These are phyloP conservation scores for Pelobates fuscus DNA, from an alignment of 2,113 vertebrate genomes.

Conservation along the genomic window DNA sequence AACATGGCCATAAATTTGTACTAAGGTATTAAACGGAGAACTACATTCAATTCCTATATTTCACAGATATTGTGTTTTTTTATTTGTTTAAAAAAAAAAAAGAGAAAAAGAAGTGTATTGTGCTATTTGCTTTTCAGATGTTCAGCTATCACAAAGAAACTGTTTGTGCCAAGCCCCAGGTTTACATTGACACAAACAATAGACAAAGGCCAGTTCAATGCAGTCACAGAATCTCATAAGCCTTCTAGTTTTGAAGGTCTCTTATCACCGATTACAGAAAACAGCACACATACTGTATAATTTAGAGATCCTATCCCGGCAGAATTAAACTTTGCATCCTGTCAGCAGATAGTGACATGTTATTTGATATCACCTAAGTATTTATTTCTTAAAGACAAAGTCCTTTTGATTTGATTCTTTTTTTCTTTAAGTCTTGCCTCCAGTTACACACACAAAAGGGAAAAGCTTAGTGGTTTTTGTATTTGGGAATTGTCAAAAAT, in stretches of 20 bases:
- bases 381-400: conserved; percentile 22
- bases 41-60: conserved; percentile 8
- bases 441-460: conserved; percentile 9
- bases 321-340: conserved; percentile 30
- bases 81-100: neutral
- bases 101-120: neutral
- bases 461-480: conserved; percentile 12
- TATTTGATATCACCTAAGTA: conserved; percentile 33
- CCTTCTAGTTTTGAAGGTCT: conserved; percentile 41
- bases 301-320: conserved; percentile 47
- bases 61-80: conserved; percentile 9
- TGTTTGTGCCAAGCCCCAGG: conserved; percentile 56
- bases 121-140: conserved; percentile 18
- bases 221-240: conserved; percentile 47
- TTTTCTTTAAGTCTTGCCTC: conserved; percentile 25
- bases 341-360: conserved; percentile 44
- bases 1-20: conserved; percentile 21
- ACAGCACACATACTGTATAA: conserved; percentile 47
- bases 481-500: neutral
- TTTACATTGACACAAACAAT: conserved; percentile 48
- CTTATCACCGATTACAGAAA: conserved; percentile 44
- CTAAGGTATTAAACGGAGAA: conserved; percentile 15
- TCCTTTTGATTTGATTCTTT: conserved; percentile 20
- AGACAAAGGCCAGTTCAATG: conserved; percentile 30
- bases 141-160: conserved; percentile 51